phyloP scores from a whole-genome alignment of 2,888 invertebrate genomes.

The Agrotis exclamationis region DNA sequence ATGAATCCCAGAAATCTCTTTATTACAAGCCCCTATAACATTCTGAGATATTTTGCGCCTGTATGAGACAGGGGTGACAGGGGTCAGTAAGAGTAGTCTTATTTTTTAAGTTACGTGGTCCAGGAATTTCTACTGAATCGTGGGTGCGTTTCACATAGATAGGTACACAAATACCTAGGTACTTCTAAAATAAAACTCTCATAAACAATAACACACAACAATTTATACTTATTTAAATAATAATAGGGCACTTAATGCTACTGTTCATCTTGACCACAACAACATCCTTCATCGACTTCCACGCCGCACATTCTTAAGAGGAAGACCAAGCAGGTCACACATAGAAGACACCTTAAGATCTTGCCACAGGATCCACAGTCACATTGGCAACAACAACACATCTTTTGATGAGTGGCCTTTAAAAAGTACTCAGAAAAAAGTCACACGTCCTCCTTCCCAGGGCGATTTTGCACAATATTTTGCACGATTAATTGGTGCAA shows the following conservation, averaged over 20 bases:
- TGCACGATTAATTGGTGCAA: neutral
- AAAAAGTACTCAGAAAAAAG: neutral
- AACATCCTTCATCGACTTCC: conserved; percentile 80
- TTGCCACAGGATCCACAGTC: conserved; percentile 81
- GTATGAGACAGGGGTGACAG: neutral
- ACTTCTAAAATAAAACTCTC: conserved; percentile 43
- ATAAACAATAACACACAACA: conserved; percentile 7
- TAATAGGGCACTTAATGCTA: conserved; percentile 17
- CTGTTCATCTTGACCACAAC: conserved; percentile 67
- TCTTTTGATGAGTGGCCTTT: conserved; percentile 53
- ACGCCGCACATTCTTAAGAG: conserved; percentile 82
- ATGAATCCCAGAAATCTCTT: too few relatives aligned
- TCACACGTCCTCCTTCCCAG: neutral
- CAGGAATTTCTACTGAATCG: too few relatives aligned
- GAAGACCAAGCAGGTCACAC: conserved; percentile 81
- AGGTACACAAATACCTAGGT: too few relatives aligned
- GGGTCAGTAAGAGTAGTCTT: too few relatives aligned
- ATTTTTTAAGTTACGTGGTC: too few relatives aligned
- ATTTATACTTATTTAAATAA: conserved; percentile 28
- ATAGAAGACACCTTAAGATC: conserved; percentile 80
- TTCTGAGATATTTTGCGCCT: neutral
- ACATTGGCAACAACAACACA: conserved; percentile 82
- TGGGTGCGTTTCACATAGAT: too few relatives aligned
- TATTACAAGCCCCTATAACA: too few relatives aligned
- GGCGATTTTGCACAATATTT: neutral